Conservation (phyloP, 2,888 invertebrate species). For the Drosophila buzzatii region DNA sequence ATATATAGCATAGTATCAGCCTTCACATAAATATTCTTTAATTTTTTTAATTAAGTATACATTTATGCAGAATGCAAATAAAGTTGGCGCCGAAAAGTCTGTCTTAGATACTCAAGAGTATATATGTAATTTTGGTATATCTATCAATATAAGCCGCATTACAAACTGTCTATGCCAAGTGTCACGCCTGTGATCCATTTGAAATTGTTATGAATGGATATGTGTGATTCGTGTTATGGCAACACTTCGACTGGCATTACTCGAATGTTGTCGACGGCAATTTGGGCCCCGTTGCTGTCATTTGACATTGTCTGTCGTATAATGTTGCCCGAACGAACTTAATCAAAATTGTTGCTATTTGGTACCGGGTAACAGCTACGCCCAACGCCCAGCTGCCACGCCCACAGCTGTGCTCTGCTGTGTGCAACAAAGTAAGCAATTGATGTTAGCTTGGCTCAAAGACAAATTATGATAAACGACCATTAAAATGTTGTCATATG, state of each 20-base stretch:
- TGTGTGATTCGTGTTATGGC: conserved; percentile 36
- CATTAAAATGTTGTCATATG: conserved; percentile 77
- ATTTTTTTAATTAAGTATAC: no score
- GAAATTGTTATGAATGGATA: conserved; percentile 42
- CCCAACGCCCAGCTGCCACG: conserved; percentile 35
- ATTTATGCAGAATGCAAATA: neutral
- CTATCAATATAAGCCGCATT: conserved; percentile 8
- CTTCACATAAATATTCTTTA: no score
- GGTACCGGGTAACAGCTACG: conserved; percentile 22
- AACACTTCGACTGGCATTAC: conserved; percentile 28
- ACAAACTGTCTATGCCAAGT: neutral
- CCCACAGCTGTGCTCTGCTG: conserved; percentile 19
- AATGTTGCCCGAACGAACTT: conserved; percentile 36
- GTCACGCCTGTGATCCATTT: conserved; percentile 26
- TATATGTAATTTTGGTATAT: neutral
- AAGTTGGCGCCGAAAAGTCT: neutral
- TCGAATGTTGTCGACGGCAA: conserved; percentile 23
- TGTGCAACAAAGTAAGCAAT: conserved; percentile 51
- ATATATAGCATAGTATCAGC: no score
- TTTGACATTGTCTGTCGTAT: conserved; percentile 24
- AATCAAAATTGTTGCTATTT: conserved; percentile 53
- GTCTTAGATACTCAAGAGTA: neutral
- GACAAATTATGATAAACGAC: conserved; percentile 79
- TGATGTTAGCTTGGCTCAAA: conserved; percentile 61
- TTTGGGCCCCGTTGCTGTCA: conserved; percentile 25